Percentiles rank a stretch among this genome's conserved stretches.
phyloP scores from a whole-genome alignment of 2,113 vertebrate species.

The Oriolus oriolus region DNA sequence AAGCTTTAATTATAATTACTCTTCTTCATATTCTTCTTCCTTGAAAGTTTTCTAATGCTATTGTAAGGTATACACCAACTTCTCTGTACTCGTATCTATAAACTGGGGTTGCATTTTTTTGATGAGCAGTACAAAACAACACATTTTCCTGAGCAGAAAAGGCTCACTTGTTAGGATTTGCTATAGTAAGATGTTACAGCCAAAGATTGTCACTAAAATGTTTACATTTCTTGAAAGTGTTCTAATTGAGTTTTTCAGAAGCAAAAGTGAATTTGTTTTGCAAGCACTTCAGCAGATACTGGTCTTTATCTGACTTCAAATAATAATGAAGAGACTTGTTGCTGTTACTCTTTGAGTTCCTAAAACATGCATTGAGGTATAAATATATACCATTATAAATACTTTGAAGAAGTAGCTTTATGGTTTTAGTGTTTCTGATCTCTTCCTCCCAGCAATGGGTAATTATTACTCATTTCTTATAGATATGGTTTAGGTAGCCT shows the following conservation, averaged over 20 bases:
- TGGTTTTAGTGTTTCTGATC: not conserved
- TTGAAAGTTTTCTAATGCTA: slow-evolving; percentile 21
- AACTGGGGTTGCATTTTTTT: not conserved
- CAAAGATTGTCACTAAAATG: not conserved
- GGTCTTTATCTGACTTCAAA: not conserved
- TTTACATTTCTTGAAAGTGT: not conserved
- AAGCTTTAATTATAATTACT: slow-evolving; percentile 61
- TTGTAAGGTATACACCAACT: not conserved
- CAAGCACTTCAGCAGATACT: not conserved
- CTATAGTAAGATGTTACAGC: not conserved
- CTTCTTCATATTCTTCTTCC: slow-evolving; percentile 35
- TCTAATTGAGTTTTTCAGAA: not conserved
- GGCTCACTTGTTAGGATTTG: not conserved
- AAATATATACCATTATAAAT: not conserved
- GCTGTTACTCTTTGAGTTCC: not conserved
- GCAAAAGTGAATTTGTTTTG: not conserved
- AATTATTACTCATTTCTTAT: not conserved
- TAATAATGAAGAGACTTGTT: not conserved
- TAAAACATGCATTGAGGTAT: not conserved
- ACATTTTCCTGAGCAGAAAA: not conserved
- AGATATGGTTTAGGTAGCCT: not conserved
- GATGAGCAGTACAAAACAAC: not conserved
- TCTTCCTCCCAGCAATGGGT: not conserved
- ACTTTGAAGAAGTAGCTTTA: not conserved
- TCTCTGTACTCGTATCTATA: not conserved